Base-by-base conservation (phyloP, 2,888 invertebrate genomes). In the Hirtodrosophila confusa region DNA sequence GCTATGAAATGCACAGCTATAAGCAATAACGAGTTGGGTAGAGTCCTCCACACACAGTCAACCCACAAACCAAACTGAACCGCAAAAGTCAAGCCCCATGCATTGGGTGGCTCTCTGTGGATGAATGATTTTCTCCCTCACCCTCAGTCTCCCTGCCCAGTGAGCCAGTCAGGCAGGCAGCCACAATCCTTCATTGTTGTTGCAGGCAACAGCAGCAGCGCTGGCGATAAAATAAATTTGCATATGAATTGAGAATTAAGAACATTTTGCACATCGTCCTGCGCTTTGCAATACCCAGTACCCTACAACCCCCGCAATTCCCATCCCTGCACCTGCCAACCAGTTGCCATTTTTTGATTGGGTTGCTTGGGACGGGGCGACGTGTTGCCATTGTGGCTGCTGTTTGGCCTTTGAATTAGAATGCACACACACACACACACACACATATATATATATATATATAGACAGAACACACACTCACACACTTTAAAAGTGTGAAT, bases 191-290 rank as follows among this genome's bases (percentile, higher is more conserved):
- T 73, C 75, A 65, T 78, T 86, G 86, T 82, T 86, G 80, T 77
- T 80, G 75, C 82, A 82, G 87, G 60, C 82, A 75, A 23, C 63
- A 75, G 79, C 84, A 85, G 84, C 83, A 86, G 82, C 49, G 58
- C 54, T 86, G 87, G 89, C 88, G 91, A 89, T 90, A 91, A 90
- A 89, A 91, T 90, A 91, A 91, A 91, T 91, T 91, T 91, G 89
- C 91, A 91, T 91, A 91, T 91, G 91, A 91, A 91, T 91, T 88
- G 90, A 83, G 90, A 91, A 91, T 91, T 91, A 91, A 90, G 89
- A 89, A 89, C 89, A 85, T 86, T 90, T 90, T 90, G 87, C 84
- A 90, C 88, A 90, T 88, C 88, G 86, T 85, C 67, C 76, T 68
- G 63, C 63, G 56, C 69, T 47, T 44, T 49, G 48, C 53, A 44